Percentiles rank a stretch among this genome's conserved stretches.
phyloP scores from a whole-genome alignment of 2,113 vertebrate genomes.

The Herpetotheres cachinnans region DNA sequence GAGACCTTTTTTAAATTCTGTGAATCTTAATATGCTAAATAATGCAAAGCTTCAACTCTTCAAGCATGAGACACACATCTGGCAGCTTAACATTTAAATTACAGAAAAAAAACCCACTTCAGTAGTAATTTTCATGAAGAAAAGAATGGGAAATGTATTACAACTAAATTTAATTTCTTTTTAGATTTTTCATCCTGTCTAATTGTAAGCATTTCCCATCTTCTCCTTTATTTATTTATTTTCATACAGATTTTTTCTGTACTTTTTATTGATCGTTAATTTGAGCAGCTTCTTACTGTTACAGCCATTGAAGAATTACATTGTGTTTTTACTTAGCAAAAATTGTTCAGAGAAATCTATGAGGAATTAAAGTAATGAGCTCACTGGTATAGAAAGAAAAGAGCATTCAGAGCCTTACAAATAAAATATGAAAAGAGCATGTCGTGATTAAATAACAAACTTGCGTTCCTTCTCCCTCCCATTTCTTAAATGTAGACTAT shows the following conservation, averaged over 20 bases:
- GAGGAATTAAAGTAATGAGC: conserved; percentile 67
- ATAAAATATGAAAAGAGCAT: conserved; percentile 45
- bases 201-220: conserved; percentile 81
- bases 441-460: conserved; percentile 33
- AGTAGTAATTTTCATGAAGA: conserved; percentile 91
- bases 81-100: conserved; percentile 99
- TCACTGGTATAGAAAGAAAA: conserved; percentile 64
- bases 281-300: conserved; percentile 63
- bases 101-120: conserved; percentile 84
- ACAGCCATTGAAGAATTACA: conserved; percentile 61
- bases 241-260: conserved; percentile 67
- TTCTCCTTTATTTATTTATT: conserved; percentile 72
- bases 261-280: conserved; percentile 78
- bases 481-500: conserved; percentile 37
- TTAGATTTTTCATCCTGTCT: conserved; percentile 87
- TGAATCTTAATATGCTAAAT: conserved; percentile 99
- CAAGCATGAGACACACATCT: conserved; percentile 99
- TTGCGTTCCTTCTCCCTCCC: conserved; percentile 16
- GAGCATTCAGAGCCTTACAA: conserved; percentile 36
- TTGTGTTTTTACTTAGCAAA: conserved; percentile 67
- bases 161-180: conserved; percentile 91
- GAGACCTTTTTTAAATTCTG: conserved; percentile 99
- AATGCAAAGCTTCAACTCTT: conserved; percentile 99
- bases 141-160: conserved; percentile 90
- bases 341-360: conserved; percentile 67